Conservation (phyloP, 1,140 invertebrate genomes). For the Phenacoccus solenopsis region DNA sequence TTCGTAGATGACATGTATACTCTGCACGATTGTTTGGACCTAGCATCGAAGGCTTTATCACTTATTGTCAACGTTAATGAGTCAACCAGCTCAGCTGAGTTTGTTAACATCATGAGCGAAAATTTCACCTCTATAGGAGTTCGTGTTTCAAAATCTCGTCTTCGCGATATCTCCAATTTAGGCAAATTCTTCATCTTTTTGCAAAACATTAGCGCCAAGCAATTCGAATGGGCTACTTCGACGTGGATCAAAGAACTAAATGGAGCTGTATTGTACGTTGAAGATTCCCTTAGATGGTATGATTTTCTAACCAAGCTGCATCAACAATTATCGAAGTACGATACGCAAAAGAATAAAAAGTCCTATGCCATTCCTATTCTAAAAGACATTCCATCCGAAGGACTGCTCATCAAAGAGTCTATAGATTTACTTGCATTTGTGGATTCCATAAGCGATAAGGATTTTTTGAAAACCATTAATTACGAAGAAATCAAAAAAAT, state of each 20-base stretch:
- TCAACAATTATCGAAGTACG: background rate
- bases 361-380: background rate
- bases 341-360: background rate
- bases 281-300: constrained; percentile 4
- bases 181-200: background rate
- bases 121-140: background rate
- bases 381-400: no score
- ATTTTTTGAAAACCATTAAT: no score
- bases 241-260: background rate
- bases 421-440: no score
- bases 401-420: no score
- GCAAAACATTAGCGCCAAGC: background rate
- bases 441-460: no score
- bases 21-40: background rate
- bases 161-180: background rate
- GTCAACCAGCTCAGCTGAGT: background rate
- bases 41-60: background rate
- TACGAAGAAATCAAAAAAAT: no score
- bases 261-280: background rate
- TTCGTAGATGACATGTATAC: background rate
- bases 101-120: background rate
- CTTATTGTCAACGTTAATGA: background rate
- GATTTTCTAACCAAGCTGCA: background rate
- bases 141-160: background rate
- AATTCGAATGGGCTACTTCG: background rate